phyloP scores from a whole-genome alignment of 2,888 invertebrate species.

The Cataglyphis cursor region DNA sequence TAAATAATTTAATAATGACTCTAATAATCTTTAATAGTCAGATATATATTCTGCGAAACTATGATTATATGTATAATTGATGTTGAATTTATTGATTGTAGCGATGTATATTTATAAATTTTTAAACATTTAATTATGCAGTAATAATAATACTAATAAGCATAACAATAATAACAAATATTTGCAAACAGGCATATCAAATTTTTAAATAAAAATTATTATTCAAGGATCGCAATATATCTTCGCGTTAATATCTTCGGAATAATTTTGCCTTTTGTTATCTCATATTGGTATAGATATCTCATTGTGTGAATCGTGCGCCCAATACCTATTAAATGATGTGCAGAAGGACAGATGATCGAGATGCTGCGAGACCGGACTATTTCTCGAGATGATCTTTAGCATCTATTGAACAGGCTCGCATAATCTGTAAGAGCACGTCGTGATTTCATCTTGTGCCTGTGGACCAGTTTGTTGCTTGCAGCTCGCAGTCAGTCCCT shows the following conservation, averaged over 20 bases:
- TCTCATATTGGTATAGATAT: neutral
- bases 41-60: neutral
- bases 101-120: conserved; percentile 6
- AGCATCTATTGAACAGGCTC: conserved; percentile 81
- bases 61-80: neutral
- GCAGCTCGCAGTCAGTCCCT: conserved; percentile 9
- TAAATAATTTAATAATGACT: neutral
- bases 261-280: neutral
- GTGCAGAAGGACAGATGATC: conserved; percentile 75
- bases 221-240: neutral
- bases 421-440: conserved; percentile 68
- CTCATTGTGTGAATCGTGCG: neutral
- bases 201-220: neutral
- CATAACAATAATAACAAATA: neutral
- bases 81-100: neutral
- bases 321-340: conserved; percentile 58
- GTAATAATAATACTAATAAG: neutral
- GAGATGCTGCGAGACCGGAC: conserved; percentile 77
- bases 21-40: neutral
- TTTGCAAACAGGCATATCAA: neutral
- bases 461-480: conserved; percentile 65
- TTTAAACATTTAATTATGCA: neutral
- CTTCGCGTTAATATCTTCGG: neutral
- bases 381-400: conserved; percentile 84
- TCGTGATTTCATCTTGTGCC: conserved; percentile 65